Base-by-base conservation (phyloP, 2,888 invertebrate genomes). In the Ptilodon capucinus region DNA sequence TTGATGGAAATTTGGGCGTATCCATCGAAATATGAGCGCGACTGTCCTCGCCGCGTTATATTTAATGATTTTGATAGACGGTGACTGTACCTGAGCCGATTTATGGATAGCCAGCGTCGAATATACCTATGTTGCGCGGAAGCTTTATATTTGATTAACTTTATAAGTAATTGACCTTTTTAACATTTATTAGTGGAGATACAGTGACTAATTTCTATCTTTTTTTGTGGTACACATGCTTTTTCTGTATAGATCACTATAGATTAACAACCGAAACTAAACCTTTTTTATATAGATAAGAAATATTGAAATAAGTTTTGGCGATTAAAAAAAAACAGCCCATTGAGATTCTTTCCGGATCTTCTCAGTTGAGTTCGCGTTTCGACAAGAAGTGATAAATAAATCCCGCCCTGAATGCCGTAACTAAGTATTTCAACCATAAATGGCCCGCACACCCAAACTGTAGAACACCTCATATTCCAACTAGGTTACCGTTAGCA, bases 1-100 rank as follows among this genome's bases (percentile, higher is more conserved):
- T 86, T 88, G 89, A 87, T 85, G 84, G 79, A 84, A 83, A 84
- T 85, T 85, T 81, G 87, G 89, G 87, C 79, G 87, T 85, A 82
- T 74, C 84, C 89, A 87, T 88, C 86, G 84, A 87, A 84, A 83
- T 81, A 83, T 75, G 80, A 74, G 71, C 69, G 61, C 67, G 72
- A 72, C 75, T 82, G 81, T 83, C 83, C 85, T 80, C 79, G 69
- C 48, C 57, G 71, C 68, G 74, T 81, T 83, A 76, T 72, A 75
- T 84, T 85, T 82, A 79, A 78, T 75, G 77, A 70, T 75, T 70
- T 60, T 72, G 79, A 80, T 77, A 79, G 68, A 64, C 57, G 45
- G 52, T 52, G 62, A 43, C 59, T 61, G 60, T 67, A 60, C 47
- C 48, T 25, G 38, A 44, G 46, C 49, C 45, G 46, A 34, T 48